Evolutionary conservation across 2,888 invertebrate genomes (phyloP).

Genomic region (Nineta flava): DNA sequence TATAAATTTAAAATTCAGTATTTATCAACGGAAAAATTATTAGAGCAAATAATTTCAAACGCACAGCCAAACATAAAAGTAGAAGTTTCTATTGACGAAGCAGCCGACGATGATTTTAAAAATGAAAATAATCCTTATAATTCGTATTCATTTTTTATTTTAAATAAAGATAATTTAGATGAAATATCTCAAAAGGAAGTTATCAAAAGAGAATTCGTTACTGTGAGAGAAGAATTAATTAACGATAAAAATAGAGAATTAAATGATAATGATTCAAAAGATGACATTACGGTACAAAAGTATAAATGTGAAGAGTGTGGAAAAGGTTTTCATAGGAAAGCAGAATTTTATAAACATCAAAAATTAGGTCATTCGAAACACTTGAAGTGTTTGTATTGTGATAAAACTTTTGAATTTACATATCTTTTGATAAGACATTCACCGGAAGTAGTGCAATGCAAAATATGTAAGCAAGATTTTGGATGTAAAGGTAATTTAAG

Average conservation of each 20-base stretch:
- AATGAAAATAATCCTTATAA: not conserved
- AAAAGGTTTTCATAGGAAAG: not conserved
- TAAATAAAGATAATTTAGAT: no score
- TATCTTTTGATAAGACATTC: not conserved
- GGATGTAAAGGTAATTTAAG: not conserved
- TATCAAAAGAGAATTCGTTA: no score
- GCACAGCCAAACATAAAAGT: no score
- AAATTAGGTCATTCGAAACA: not conserved
- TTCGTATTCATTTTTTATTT: no score
- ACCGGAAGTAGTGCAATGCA: not conserved
- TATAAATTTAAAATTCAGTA: not conserved
- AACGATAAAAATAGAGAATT: no score
- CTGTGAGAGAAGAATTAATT: no score
- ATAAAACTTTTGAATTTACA: not conserved
- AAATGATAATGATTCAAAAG: no score
- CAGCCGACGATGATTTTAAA: no score
- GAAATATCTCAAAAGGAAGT: no score
- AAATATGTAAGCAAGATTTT: not conserved
- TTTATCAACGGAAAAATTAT: not conserved
- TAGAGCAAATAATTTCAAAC: not conserved
- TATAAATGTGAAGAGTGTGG: not conserved
- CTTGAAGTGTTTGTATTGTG: not conserved
- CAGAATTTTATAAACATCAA: not conserved
- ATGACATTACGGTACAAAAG: no score
- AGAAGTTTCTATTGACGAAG: no score